Percentiles rank a stretch among this genome's conserved stretches.
phyloP scores from a whole-genome alignment of 2,888 invertebrate species.

The Macropis europaea region DNA sequence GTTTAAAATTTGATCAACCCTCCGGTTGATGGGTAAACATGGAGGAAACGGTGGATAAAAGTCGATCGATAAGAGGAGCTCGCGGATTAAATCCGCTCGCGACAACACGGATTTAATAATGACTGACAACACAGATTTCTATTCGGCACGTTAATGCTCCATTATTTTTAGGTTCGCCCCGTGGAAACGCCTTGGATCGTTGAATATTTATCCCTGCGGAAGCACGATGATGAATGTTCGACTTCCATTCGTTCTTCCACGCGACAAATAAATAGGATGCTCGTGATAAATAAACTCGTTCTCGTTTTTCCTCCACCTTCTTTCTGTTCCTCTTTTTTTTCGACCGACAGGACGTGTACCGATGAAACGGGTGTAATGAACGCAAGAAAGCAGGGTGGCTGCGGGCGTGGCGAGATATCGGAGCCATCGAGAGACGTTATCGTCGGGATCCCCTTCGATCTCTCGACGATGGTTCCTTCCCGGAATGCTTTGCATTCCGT shows the following conservation, averaged over 20 bases:
- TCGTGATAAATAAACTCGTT: too few relatives aligned
- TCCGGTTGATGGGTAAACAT: not conserved
- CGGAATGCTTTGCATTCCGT: constrained; percentile 75
- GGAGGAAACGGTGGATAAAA: constrained; percentile 11
- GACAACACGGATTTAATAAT: constrained; percentile 1
- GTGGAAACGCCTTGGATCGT: not conserved
- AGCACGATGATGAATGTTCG: not conserved
- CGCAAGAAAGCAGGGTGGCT: constrained; percentile 7
- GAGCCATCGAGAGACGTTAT: constrained; percentile 52
- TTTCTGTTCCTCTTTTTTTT: too few relatives aligned
- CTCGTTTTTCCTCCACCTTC: too few relatives aligned
- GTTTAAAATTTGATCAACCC: constrained; percentile 22
- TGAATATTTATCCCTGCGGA: not conserved
- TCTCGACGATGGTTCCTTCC: constrained; percentile 54
- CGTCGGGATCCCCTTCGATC: constrained; percentile 36
- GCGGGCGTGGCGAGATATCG: constrained; percentile 32
- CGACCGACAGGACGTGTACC: not conserved
- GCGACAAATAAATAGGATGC: too few relatives aligned
- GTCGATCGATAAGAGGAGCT: too few relatives aligned
- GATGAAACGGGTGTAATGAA: constrained; percentile 7
- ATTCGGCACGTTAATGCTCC: not conserved
- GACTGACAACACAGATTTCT: constrained; percentile 7
- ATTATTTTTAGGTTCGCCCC: not conserved
- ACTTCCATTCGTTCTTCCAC: not conserved
- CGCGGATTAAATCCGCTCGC: constrained; percentile 11